A percentile compares a stretch with the other conserved stretches of the same genome.
Evolutionary conservation across 2,113 vertebrate species (phyloP).

Genomic region (Anguilla rostrata): DNA sequence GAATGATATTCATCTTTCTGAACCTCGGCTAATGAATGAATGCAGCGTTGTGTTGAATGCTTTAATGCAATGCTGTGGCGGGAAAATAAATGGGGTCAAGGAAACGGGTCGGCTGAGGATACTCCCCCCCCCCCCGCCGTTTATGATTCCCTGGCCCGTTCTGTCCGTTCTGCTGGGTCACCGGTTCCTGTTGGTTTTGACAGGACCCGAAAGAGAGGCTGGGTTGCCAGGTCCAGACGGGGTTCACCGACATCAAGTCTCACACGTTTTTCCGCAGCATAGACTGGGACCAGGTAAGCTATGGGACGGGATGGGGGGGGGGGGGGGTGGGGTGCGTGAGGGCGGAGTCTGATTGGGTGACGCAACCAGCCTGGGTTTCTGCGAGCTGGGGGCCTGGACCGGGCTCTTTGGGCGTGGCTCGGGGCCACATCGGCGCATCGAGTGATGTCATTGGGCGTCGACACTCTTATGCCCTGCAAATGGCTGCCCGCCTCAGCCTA

Average conservation of each 20-base stretch:
- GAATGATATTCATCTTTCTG: not conserved
- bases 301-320: too few species aligned
- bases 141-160: constrained; percentile 15
- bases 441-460: not conserved
- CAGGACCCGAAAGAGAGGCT: constrained; percentile 98
- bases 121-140: not conserved
- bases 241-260: constrained; percentile 94
- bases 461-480: too few species aligned
- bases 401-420: too few species aligned
- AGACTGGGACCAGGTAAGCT: constrained; percentile 96
- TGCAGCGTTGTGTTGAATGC: not conserved
- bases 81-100: not conserved
- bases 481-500: not conserved
- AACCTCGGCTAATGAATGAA: constrained; percentile 9
- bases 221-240: constrained; percentile 90
- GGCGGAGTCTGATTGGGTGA: not conserved
- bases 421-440: not conserved
- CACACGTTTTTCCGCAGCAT: constrained; percentile 98
- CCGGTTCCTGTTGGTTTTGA: constrained; percentile 28
- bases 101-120: not conserved
- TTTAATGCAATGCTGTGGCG: not conserved
- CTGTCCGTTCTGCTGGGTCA: constrained; percentile 7
- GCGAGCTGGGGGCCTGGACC: too few species aligned
- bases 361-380: not conserved
- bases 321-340: not conserved